Evolutionary conservation across 2,113 vertebrate genomes (phyloP).

Genomic region (Formicarius rufipectus): DNA sequence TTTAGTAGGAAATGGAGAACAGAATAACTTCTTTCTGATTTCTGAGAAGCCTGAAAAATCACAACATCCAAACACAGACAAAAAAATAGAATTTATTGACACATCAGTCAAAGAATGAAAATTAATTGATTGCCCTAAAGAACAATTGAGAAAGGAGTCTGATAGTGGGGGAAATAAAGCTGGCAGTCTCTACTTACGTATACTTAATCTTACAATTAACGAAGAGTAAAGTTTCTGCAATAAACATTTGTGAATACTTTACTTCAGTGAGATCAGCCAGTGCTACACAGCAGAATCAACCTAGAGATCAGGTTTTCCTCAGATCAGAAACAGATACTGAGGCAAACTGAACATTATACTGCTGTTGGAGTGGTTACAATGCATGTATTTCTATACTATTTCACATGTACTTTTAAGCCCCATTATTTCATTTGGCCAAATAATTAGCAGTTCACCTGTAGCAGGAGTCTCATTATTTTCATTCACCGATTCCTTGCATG

Average conservation of each 20-base stretch:
- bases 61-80: background rate
- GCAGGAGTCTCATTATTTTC: slow-evolving; percentile 28
- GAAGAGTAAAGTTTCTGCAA: background rate
- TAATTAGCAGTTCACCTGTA: slow-evolving; percentile 10
- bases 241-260: background rate
- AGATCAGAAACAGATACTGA: background rate
- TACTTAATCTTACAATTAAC: background rate
- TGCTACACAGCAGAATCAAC: background rate
- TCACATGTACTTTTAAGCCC: background rate
- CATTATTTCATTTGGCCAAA: background rate
- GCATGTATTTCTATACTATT: background rate
- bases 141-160: background rate
- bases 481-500: slow-evolving; percentile 76
- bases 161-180: background rate
- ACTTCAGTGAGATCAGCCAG: background rate
- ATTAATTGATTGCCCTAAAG: background rate
- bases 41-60: background rate
- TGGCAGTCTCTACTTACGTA: background rate
- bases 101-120: background rate
- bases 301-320: background rate
- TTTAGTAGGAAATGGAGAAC: background rate
- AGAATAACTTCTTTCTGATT: background rate
- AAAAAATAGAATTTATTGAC: background rate
- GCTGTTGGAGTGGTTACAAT: background rate
- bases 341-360: background rate